Conservation (phyloP, 2,888 invertebrate genomes). For the Helobdella robusta region DNA sequence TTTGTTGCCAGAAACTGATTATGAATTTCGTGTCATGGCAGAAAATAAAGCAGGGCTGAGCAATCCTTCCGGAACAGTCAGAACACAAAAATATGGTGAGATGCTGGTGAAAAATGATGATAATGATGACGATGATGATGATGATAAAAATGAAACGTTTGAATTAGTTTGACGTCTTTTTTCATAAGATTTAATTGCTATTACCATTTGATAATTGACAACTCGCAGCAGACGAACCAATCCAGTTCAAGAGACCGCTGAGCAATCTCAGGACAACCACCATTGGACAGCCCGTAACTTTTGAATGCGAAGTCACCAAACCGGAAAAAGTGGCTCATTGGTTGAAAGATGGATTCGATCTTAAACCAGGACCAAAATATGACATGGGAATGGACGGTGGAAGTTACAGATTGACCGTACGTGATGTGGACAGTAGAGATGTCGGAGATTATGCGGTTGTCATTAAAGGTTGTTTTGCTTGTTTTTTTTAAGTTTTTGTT, state of each 20-base stretch:
- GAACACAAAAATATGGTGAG: constrained; percentile 34
- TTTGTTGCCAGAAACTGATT: constrained; percentile 52
- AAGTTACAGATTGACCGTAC: constrained; percentile 32
- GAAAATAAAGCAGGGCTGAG: constrained; percentile 72
- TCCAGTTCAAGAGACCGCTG: constrained; percentile 35
- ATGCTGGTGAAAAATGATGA: too few relatives aligned
- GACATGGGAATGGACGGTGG: constrained; percentile 30
- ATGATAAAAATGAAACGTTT: neutral
- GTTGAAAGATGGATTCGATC: constrained; percentile 36
- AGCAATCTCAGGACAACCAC: constrained; percentile 32
- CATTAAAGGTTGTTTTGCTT: constrained; percentile 28
- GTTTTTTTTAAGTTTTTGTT: too few relatives aligned
- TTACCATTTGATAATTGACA: neutral
- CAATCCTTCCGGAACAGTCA: constrained; percentile 54
- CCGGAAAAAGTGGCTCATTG: constrained; percentile 32
- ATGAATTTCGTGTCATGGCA: constrained; percentile 74
- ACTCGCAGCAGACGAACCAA: constrained; percentile 33
- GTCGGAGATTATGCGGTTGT: constrained; percentile 36
- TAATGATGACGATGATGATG: neutral
- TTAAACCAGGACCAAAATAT: constrained; percentile 33
- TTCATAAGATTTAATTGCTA: too few relatives aligned
- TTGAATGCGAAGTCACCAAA: constrained; percentile 35
- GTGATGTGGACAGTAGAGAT: constrained; percentile 33
- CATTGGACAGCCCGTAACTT: constrained; percentile 31
- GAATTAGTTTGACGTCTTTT: too few relatives aligned